Base-by-base conservation (phyloP, 2,888 invertebrate genomes). In the Meiosimyza platycephala region DNA sequence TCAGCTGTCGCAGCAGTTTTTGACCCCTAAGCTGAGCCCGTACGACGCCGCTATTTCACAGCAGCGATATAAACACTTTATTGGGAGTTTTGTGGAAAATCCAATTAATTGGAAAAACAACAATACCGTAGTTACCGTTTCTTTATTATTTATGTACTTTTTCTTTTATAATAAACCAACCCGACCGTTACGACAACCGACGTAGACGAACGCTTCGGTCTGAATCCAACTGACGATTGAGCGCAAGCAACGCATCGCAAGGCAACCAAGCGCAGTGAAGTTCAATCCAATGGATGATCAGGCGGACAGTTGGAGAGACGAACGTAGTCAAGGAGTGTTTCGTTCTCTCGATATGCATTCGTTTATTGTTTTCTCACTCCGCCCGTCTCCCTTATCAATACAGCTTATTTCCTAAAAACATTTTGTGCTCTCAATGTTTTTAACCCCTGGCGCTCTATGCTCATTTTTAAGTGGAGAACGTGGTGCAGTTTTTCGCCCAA, bases 151-250 rank as follows among this genome's bases (percentile, higher is more conserved):
- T n/a, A n/a, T n/a, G n/a, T 2, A 40, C 40, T 40, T 9, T 40
- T 40, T 40, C 40, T 40, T 40, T 40, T 28, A 5, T 28, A 16
- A 28, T 33, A 62, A 18, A 28, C n/a, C 60, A 40, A 62, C 40
- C 60, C 9, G 60, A 62, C 60, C 33, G 40, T 52, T 33, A 69
- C 55, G 28, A 60, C 75, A 64, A 74, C 64, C 66, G 72, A 75
- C 69, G 74, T 70, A 72, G 71, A 76, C 74, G 76, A 74, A 76
- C 75, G 74, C 72, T 73, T 65, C 77, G 77, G 75, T 72, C 76
- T 77, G 74, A 77, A 76, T 77, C 75, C 75, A 77, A 77, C 76
- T 76, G 65, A 71, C 74, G 77, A 77, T 72, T 77, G 71, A 77
- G 57, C 22, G 57, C 16, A 22, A 9, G 18, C 22, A 57, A 57